Base-by-base conservation (phyloP, 1,140 invertebrate species). In the Diachasmimorpha longicaudata region DNA sequence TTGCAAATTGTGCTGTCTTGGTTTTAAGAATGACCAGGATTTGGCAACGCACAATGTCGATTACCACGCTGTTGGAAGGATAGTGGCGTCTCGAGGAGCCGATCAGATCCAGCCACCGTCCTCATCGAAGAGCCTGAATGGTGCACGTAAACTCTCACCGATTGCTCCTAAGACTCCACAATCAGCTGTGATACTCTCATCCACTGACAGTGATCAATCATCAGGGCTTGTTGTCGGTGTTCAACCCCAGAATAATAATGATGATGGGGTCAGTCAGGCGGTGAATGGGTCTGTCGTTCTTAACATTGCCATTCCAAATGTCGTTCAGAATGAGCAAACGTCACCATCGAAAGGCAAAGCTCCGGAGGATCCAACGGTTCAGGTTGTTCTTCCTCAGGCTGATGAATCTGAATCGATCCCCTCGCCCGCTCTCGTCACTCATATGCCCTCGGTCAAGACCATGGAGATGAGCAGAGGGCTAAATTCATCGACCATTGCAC, bases 31-130 rank as follows among this genome's bases (percentile, higher is more conserved):
- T 52, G 5, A 31, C 2, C 3, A 46, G 0, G 66, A 74, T 19
- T 37, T 74, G 0, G 44, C 21, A 5, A 69, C 14, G 31, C 73
- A 74, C 42, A 75, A 58, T 72, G 71, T 46, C 36, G 37, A 63
- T n/a, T 70, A 69, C 55, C 48, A 70, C 42, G n/a, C 42, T 58
- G 67, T 19, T 14, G 16, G n/a, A 5, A 36, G 52, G 16, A 48
- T 25, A 19, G 48, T 46, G n/a, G 19, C 1, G 42, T 52, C 10
- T 19, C 10, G 23, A 42, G 39, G 39, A n/a, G n/a, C n/a, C n/a
- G n/a, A n/a, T n/a, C n/a, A n/a, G n/a, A n/a, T n/a, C 39, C 39
- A 42, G 13, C 39, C 39, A 42, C 1, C 9, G 11, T 11, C 39
- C 9, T 9, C 39, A 13, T 1, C 39, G 39, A 42, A 42, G 9